Evolutionary conservation across 2,797 vertebrate species (phyloP), one percentile per base, ranked within the genome.

Genomic region (Tiaroga cobitis): DNA sequence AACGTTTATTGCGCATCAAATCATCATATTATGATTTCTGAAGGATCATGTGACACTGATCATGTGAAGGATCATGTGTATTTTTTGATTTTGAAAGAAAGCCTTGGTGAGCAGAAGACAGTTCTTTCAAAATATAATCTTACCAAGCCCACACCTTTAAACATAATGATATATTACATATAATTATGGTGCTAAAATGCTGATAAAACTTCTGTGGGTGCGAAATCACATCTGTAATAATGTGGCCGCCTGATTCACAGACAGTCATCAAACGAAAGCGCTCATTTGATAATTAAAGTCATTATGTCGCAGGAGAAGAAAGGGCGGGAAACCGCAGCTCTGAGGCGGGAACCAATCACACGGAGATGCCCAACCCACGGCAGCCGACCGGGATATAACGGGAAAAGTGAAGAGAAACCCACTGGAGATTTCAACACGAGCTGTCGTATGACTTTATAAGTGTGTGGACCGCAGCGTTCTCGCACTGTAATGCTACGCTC

Each of bases 201-300:
- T 21, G 19, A 24, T 59, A 9, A n/a, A 77, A 59, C 75, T 41
- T 26, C 21, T 18, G 8, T 37, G 74, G 3, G 6, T 77, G 32
- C 24, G 54, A 54, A 76, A 77, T 59, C 24, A 10, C 34, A 41
- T 61, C 54, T 78, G 16, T 78, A 61, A 49, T 49, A 49, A 77
- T 41, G 54, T n/a, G 29, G 49, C 19, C 29, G 11, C 3, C 19
- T 24, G 24, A 75, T 24, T 54, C 29, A 26, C 3, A 8, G 21
- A 77, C 19, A 2, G 10, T 32, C 39, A 8, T 63, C n/a, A 79
- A 29, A 79, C 4, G 8, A 21, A 43, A 16, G 26, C 2, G 3
- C 39, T 46, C 59, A 5, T 32, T 79, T 13, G 18, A 32, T 79
- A 80, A 49, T 80, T 80, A 65, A 65, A 65, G 77, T 43, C 59